These are phyloP conservation scores for Megaleporinus macrocephalus DNA, from an alignment of 2,113 vertebrate genomes.

Conservation along the genomic window DNA sequence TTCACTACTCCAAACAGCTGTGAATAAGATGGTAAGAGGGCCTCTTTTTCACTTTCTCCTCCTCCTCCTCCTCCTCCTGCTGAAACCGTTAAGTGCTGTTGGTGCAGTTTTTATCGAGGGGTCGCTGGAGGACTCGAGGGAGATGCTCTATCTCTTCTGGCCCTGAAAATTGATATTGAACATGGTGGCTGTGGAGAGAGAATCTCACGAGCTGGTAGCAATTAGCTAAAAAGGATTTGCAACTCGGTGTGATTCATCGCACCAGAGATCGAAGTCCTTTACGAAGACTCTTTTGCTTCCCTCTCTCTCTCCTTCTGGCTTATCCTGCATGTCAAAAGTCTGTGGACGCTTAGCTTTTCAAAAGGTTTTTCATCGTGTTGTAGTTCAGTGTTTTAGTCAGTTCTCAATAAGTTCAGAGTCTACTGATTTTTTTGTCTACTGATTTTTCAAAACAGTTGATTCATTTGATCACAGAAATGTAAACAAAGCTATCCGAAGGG, in stretches of 20 bases:
- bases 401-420: too few relatives aligned
- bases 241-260: constrained; percentile 92
- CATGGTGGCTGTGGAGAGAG: constrained; percentile 81
- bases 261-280: constrained; percentile 91
- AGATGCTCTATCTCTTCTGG: constrained; percentile 86
- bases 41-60: constrained; percentile 63
- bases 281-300: constrained; percentile 73
- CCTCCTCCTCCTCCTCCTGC: constrained; percentile 48
- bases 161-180: constrained; percentile 99
- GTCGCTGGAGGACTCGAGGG: constrained; percentile 88
- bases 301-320: neutral
- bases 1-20: constrained; percentile 83
- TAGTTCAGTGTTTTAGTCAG: too few relatives aligned
- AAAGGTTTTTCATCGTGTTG: too few relatives aligned
- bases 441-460: too few relatives aligned
- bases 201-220: constrained; percentile 96
- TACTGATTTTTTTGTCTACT: too few relatives aligned
- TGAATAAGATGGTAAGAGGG: constrained; percentile 85
- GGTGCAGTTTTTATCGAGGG: constrained; percentile 82
- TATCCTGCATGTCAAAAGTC: neutral
- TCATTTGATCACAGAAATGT: neutral
- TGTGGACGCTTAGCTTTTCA: neutral
- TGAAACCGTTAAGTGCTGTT: constrained; percentile 91
- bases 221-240: constrained; percentile 99
- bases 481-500: too few relatives aligned